Conservation (phyloP, 2,113 vertebrate genomes). For the Lepus timidus region DNA sequence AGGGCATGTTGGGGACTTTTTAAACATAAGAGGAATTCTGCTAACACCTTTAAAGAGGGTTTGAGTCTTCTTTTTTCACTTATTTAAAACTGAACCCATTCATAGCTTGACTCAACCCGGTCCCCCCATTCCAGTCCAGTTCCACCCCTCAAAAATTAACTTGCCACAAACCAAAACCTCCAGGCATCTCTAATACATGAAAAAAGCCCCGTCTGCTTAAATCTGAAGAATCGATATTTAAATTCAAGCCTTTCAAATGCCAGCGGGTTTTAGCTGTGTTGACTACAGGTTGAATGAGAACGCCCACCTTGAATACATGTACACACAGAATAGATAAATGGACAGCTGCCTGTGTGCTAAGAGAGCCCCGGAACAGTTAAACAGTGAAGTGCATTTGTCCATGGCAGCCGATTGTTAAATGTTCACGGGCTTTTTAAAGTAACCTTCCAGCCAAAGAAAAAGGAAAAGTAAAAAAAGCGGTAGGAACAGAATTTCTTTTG, state of each 20-base stretch:
- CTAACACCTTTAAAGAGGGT: neutral
- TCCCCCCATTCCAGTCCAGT: neutral
- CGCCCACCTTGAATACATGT: conserved; percentile 31
- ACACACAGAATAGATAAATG: conserved; percentile 16
- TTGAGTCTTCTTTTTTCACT: neutral
- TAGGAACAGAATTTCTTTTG: conserved; percentile 68
- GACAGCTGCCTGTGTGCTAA: conserved; percentile 26
- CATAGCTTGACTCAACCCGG: neutral
- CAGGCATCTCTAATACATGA: neutral
- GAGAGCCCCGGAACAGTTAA: conserved; percentile 33
- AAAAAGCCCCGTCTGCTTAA: neutral
- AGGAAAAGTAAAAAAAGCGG: conserved; percentile 57
- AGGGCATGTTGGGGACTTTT: neutral
- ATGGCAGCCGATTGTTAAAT: conserved; percentile 74
- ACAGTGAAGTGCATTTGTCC: conserved; percentile 69
- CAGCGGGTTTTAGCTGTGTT: neutral
- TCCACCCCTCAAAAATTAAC: neutral
- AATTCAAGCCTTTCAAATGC: neutral
- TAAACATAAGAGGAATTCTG: neutral
- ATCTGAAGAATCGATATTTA: conserved; percentile 50
- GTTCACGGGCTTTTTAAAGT: conserved; percentile 64
- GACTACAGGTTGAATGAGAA: conserved; percentile 54
- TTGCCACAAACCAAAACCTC: neutral
- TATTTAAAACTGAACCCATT: neutral
- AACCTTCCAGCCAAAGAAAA: conserved; percentile 69